Conservation (phyloP, 2,888 invertebrate species). For the Drosophila meridionalis region DNA sequence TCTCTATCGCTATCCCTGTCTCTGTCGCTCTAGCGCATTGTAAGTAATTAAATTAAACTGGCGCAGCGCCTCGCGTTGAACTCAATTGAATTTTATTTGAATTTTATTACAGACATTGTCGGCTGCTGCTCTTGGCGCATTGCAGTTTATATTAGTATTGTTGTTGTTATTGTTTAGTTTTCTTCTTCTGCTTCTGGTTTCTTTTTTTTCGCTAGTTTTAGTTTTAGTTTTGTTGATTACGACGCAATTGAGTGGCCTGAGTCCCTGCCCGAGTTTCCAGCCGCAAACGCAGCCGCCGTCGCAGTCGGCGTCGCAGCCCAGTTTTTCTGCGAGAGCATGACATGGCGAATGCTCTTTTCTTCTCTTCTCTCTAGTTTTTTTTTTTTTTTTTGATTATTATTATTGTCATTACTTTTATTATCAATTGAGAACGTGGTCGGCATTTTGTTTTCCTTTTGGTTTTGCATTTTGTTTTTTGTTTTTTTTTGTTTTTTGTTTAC, state of each 20-base stretch:
- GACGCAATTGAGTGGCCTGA: conserved; percentile 66
- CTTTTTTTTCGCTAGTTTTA: conserved; percentile 16
- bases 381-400: conserved; percentile 63
- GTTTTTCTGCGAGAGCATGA: conserved; percentile 37
- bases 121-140: conserved; percentile 44
- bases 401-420: conserved; percentile 79
- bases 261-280: conserved; percentile 13
- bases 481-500: conserved; percentile 18
- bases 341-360: conserved; percentile 38
- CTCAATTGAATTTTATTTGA: conserved; percentile 79
- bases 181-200: not conserved
- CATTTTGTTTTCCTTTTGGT: conserved; percentile 56
- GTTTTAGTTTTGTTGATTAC: conserved; percentile 56
- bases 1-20: not conserved
- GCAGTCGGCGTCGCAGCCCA: conserved; percentile 3
- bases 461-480: not conserved
- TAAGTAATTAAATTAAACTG: conserved; percentile 78
- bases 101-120: conserved; percentile 71
- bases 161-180: conserved; percentile 1
- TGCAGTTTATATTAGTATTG: conserved; percentile 44
- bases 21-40: conserved; percentile 28
- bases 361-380: conserved; percentile 10
- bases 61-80: conserved; percentile 68
- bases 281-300: not conserved
- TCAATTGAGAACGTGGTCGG: conserved; percentile 83